phyloP scores from a whole-genome alignment of 2,797 vertebrate species.

The Simalia tracyae region DNA sequence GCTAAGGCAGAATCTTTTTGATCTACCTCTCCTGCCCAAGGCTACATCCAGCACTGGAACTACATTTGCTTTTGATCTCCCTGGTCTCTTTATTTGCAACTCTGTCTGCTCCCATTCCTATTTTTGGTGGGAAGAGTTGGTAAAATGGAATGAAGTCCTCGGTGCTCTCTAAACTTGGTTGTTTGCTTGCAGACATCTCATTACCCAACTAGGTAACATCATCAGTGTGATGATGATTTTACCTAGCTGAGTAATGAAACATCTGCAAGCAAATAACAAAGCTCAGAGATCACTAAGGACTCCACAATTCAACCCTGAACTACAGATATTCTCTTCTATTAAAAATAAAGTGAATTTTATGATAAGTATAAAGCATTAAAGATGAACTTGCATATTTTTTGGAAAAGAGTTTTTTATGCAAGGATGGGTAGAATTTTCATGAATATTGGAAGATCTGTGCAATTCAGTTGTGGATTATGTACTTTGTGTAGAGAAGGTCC shows the following conservation, averaged over 20 bases:
- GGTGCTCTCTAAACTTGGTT: background rate
- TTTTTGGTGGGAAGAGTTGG: fast-evolving
- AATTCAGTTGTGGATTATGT: no score
- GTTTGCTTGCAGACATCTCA: background rate
- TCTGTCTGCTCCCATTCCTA: background rate
- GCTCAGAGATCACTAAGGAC: no score
- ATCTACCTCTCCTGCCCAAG: constrained; percentile 3
- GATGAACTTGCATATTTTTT: background rate
- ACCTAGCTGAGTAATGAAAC: no score
- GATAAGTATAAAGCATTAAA: fast-evolving
- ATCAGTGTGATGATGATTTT: background rate
- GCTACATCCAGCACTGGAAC: background rate
- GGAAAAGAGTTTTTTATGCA: background rate
- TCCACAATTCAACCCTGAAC: no score
- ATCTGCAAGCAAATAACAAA: no score
- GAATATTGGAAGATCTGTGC: background rate
- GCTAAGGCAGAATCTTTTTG: constrained; percentile 17
- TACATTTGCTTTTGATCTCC: constrained; percentile 27
- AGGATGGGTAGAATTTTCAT: background rate
- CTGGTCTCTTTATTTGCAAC: background rate
- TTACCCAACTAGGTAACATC: background rate
- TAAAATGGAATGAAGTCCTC: background rate
- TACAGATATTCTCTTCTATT: no score
- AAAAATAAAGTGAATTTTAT: background rate
- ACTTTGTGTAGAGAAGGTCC: no score